phyloP scores from a whole-genome alignment of 2,888 invertebrate genomes.

The Andricus curvator region DNA sequence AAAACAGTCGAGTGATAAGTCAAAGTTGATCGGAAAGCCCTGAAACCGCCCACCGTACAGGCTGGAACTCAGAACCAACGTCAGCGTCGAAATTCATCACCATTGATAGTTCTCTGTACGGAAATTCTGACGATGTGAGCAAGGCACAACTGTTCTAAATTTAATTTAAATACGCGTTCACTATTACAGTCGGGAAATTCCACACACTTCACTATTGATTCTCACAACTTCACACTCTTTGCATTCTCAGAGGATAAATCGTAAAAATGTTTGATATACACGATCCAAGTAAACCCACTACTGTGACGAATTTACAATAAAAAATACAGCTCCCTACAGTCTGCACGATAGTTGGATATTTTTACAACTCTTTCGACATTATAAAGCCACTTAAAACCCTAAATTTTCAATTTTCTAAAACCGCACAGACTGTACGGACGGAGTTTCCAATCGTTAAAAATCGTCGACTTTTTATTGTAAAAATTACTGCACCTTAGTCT shows the following conservation, averaged over 20 bases:
- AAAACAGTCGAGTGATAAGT: constrained; percentile 7
- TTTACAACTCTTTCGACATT: background rate
- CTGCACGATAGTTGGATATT: background rate
- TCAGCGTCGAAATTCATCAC: constrained; percentile 5
- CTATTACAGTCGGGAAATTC: constrained; percentile 18
- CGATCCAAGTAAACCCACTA: constrained; percentile 11
- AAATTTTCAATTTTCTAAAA: background rate
- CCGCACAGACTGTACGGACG: background rate
- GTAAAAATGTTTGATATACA: constrained; percentile 14
- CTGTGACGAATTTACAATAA: constrained; percentile 15
- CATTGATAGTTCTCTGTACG: constrained; percentile 15
- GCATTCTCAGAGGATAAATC: constrained; percentile 17
- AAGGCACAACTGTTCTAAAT: constrained; percentile 35
- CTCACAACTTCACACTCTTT: constrained; percentile 15
- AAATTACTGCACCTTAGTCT: constrained; percentile 27
- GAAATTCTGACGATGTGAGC: constrained; percentile 39
- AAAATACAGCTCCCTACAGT: constrained; percentile 21
- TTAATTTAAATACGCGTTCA: constrained; percentile 39
- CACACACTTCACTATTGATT: constrained; percentile 26
- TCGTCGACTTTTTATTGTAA: constrained; percentile 18
- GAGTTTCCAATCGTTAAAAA: constrained; percentile 13
- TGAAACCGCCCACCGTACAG: background rate
- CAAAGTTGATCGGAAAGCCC: background rate
- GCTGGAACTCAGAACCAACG: background rate
- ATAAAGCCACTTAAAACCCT: background rate